phyloP scores from a whole-genome alignment of 2,113 vertebrate genomes.

The Egretta garzetta region DNA sequence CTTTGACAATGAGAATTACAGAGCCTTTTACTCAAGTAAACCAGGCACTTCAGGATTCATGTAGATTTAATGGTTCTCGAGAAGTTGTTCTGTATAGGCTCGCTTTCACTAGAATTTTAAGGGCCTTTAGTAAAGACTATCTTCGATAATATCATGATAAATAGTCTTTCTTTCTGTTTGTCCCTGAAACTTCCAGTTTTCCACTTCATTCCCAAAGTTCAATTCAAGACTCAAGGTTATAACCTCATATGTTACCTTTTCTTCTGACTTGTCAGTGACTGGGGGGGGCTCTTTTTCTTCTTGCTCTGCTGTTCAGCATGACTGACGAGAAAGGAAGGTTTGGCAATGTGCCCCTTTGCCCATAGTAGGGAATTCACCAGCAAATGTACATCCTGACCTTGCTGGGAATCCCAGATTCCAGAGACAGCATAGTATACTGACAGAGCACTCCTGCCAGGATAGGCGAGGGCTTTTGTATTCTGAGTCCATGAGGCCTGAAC shows the following conservation, averaged over 20 bases:
- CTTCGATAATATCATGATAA: not conserved
- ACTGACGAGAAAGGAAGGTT: not conserved
- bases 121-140: not conserved
- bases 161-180: not conserved
- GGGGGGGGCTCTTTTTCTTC: not conserved
- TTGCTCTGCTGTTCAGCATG: not conserved
- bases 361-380: not conserved
- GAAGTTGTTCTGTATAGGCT: not conserved
- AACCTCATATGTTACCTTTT: not conserved
- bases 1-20: slow-evolving; percentile 6
- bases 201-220: not conserved
- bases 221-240: not conserved
- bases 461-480: not conserved
- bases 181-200: not conserved
- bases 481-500: not conserved
- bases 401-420: not conserved
- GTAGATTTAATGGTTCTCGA: not conserved
- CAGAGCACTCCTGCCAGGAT: not conserved
- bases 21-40: not conserved
- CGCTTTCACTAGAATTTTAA: not conserved
- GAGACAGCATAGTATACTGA: not conserved
- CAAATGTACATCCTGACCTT: not conserved
- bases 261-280: not conserved
- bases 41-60: not conserved
- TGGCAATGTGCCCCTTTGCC: not conserved